phyloP scores from a whole-genome alignment of 1,140 invertebrate species.

The Hesperophylax magnus region DNA sequence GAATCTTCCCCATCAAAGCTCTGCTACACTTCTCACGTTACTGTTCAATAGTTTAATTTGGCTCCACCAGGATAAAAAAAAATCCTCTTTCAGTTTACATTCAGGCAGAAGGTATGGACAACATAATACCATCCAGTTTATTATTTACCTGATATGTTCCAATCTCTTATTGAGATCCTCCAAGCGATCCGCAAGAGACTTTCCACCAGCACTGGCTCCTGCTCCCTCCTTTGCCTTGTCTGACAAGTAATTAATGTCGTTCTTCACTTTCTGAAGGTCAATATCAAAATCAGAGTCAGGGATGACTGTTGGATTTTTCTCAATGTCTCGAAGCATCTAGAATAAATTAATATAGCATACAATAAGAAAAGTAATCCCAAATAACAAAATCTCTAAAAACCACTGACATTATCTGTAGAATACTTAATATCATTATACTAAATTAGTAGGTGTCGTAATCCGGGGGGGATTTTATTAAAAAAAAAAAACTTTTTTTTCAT shows the following conservation, averaged over 20 bases:
- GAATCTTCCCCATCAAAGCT: too few relatives aligned
- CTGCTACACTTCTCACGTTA: too few relatives aligned
- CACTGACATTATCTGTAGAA: too few relatives aligned
- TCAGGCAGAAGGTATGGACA: too few relatives aligned
- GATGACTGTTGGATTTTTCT: constrained; percentile 85
- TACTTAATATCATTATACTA: too few relatives aligned
- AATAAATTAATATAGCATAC: not conserved
- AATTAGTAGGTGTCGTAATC: too few relatives aligned
- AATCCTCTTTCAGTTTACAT: too few relatives aligned
- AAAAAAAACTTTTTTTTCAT: too few relatives aligned
- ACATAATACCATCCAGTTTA: not conserved
- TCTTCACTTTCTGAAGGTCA: constrained; percentile 80
- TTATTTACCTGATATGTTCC: constrained; percentile 66
- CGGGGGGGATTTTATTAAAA: too few relatives aligned
- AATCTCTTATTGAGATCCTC: constrained; percentile 78
- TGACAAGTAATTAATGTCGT: constrained; percentile 79
- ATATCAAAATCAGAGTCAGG: constrained; percentile 88
- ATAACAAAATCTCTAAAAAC: too few relatives aligned
- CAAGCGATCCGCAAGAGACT: constrained; percentile 77
- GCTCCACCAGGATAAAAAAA: too few relatives aligned
- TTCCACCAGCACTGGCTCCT: constrained; percentile 76
- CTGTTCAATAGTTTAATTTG: too few relatives aligned
- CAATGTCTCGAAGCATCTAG: constrained; percentile 67
- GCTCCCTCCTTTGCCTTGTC: constrained; percentile 74
- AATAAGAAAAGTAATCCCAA: not conserved